These are phyloP conservation scores for Bettongia penicillata DNA, from an alignment of 2,113 vertebrate species.

Conservation along the genomic window DNA sequence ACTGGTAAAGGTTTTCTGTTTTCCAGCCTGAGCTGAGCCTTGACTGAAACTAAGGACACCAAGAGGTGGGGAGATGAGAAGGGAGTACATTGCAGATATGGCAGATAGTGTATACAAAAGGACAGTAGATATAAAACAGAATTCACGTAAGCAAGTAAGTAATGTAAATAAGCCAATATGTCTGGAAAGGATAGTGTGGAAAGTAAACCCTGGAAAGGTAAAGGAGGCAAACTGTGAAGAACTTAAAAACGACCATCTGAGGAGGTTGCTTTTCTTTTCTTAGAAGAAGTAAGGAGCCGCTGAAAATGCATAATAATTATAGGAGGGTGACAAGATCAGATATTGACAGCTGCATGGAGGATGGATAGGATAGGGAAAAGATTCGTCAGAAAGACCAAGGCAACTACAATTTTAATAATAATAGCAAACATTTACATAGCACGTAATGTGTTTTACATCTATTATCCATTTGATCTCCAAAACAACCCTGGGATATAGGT, in stretches of 20 bases:
- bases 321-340: neutral
- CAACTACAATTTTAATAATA: neutral
- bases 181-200: neutral
- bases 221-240: neutral
- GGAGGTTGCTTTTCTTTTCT: neutral
- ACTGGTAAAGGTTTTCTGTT: neutral
- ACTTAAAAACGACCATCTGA: neutral
- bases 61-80: neutral
- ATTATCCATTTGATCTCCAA: neutral
- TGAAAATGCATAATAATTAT: neutral
- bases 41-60: neutral
- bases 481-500: neutral
- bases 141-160: neutral
- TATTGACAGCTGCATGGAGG: neutral
- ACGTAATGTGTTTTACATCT: neutral
- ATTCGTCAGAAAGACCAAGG: neutral
- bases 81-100: neutral
- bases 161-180: neutral
- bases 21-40: neutral
- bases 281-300: neutral
- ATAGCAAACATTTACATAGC: neutral
- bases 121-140: neutral
- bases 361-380: neutral
- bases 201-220: neutral
- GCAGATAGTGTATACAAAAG: neutral